Base-by-base conservation (phyloP, 2,797 vertebrate genomes). In the Amazona finschi region DNA sequence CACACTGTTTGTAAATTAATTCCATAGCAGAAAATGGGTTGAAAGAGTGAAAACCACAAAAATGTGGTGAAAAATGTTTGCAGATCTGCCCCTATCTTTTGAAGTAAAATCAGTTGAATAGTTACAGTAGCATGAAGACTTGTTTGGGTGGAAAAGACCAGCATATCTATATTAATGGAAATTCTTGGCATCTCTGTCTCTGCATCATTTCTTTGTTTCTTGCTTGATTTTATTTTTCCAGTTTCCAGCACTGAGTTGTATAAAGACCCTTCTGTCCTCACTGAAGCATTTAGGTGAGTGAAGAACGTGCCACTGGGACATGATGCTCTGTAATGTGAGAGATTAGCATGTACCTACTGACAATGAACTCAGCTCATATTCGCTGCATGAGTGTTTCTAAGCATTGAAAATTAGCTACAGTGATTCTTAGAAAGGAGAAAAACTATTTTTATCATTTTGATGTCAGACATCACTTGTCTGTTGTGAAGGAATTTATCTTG, bases 41-140 rank as follows among this genome's bases (percentile, higher is more conserved):
- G 80, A 94, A 97, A 96, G 91, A 80, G 74, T 69, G 58, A 93
- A 97, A 97, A 36, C 86, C 89, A 96, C 90, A 97, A 95, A 93
- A 87, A 93, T 84, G 41, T 24, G 19, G 70, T 64, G 72, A 75
- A 87, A 94, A 96, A 92, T 80, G 18, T 85, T 87, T 94, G 83
- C 89, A 96, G 27, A 93, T 85, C 89, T 96, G 70, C 72, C 38
- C 36, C 36, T 90, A 73, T 81, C 80, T 95, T 97, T 95, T 93
- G 95, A 97, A 95, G 84, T 90, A 93, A 93, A 92, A 96, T 90
- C 46, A 36, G 38, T 71, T 64, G 38, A 87, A 83, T 55, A 75
- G 43, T 92, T 95, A 69, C 15, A 9, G 82, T 84, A 93, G 84
- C 79, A 93, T 52, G 53, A 94, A 90, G 69, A 78, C 27, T 95